Base-by-base conservation (phyloP, 2,888 invertebrate genomes). In the Eristalis arbustorum region DNA sequence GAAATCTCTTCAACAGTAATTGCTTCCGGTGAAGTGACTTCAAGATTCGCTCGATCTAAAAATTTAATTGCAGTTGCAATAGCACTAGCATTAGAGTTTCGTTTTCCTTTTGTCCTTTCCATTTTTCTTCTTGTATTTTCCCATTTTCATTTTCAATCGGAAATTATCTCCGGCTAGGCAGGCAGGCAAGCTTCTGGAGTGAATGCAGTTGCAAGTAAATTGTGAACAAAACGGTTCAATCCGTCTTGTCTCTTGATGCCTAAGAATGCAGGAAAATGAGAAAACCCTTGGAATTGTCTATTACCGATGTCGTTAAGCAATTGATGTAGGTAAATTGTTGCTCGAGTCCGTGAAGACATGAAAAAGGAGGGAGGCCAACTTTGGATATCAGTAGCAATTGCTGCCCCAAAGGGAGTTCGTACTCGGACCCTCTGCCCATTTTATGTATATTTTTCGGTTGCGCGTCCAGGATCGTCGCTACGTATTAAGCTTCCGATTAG, bases 1-100 rank as follows among this genome's bases (percentile, higher is more conserved):
- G 85, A 87, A 87, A 87, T 83, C 87, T 87, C 83, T 79, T 87
- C 78, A 87, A 73, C 83, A 79, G 87, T 87, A 87, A 87, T 87
- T 87, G 87, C 83, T 83, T 87, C 87, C 87, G 87, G 73, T 87
- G 83, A 83, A 87, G 83, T 83, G 87, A 82, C 75, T 87, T 78
- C 67, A 72, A 83, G 87, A 82, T 83, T 87, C 87, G 87, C 87
- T 83, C 83, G 83, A 87, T 83, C 87, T 87, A 79, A 74, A 87
- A 87, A 87, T 83, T 78, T 83, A 87, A 87, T 87, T 87, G 83
- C 83, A 87, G 75, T 87, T 87, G 87, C 83, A 79, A 75, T 79
- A 63, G 83, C 78, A 78, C 67, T 61, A 40, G 57, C 71, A 78
- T 78, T 78, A 63, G 75, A 11, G 22, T 49, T 59, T n/a, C 14